Conservation (phyloP, 2,888 invertebrate genomes). For the Macaria liturata region DNA sequence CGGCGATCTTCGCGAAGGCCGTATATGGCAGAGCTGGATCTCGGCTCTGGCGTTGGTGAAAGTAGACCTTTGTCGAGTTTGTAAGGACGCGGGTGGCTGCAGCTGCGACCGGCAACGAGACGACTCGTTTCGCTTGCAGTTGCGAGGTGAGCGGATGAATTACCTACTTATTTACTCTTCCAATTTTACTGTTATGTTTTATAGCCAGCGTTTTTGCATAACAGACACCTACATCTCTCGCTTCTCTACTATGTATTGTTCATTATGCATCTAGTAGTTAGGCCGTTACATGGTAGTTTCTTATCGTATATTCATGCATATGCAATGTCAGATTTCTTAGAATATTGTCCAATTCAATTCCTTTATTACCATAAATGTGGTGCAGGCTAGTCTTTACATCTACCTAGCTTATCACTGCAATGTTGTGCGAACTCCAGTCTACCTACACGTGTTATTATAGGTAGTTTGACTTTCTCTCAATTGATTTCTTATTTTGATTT, state of each 20-base stretch:
- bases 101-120: slow-evolving; percentile 58
- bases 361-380: too few relatives aligned
- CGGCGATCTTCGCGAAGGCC: slow-evolving; percentile 70
- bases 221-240: slow-evolving; percentile 3
- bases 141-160: slow-evolving; percentile 74
- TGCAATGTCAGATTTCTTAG: too few relatives aligned
- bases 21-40: slow-evolving; percentile 72
- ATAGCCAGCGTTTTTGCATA: slow-evolving; percentile 17
- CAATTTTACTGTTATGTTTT: slow-evolving; percentile 58
- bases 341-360: too few relatives aligned
- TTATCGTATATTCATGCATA: too few relatives aligned
- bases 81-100: slow-evolving; percentile 76
- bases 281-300: too few relatives aligned
- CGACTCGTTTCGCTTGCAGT: slow-evolving; percentile 72
- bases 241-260: background rate
- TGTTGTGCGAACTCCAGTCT: too few relatives aligned
- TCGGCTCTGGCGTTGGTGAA: slow-evolving; percentile 73
- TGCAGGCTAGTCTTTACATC: too few relatives aligned
- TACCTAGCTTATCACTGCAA: too few relatives aligned
- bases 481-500: too few relatives aligned
- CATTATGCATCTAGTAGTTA: too few relatives aligned
- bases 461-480: too few relatives aligned
- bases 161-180: slow-evolving; percentile 64
- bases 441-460: too few relatives aligned
- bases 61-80: slow-evolving; percentile 81